Conservation (phyloP, 2,888 invertebrate species). For the Trissoscelio sp. region DNA sequence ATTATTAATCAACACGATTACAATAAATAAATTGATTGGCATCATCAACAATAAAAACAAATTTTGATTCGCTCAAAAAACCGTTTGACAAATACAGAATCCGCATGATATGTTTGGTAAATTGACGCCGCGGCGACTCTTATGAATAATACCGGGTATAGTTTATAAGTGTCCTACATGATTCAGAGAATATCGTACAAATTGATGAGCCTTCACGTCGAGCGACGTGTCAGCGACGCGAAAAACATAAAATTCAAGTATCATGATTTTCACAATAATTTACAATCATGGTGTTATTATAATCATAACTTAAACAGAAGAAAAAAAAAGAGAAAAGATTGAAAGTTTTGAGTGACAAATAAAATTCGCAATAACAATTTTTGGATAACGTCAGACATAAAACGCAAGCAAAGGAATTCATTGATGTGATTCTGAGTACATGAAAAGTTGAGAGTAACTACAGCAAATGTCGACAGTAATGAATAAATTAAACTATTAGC, state of each 20-base stretch:
- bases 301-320: too few species aligned
- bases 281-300: too few species aligned
- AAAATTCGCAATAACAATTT: too few species aligned
- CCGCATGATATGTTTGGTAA: constrained; percentile 32
- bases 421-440: constrained; percentile 6
- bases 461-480: neutral
- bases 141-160: constrained; percentile 24
- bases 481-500: constrained; percentile 26
- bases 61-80: too few species aligned
- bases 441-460: neutral
- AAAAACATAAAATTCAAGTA: neutral
- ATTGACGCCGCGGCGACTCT: constrained; percentile 39
- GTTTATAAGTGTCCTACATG: constrained; percentile 21
- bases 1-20: too few species aligned
- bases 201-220: constrained; percentile 8
- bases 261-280: neutral
- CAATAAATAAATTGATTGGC: too few species aligned
- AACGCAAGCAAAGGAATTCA: constrained; percentile 29
- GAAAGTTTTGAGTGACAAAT: too few species aligned
- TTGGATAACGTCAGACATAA: too few species aligned
- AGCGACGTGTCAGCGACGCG: neutral
- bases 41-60: too few species aligned
- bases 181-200: constrained; percentile 49
- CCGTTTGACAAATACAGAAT: constrained; percentile 3
- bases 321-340: too few species aligned